These are phyloP conservation scores for Lithosia quadra DNA, from an alignment of 2,888 invertebrate genomes.

Conservation along the genomic window DNA sequence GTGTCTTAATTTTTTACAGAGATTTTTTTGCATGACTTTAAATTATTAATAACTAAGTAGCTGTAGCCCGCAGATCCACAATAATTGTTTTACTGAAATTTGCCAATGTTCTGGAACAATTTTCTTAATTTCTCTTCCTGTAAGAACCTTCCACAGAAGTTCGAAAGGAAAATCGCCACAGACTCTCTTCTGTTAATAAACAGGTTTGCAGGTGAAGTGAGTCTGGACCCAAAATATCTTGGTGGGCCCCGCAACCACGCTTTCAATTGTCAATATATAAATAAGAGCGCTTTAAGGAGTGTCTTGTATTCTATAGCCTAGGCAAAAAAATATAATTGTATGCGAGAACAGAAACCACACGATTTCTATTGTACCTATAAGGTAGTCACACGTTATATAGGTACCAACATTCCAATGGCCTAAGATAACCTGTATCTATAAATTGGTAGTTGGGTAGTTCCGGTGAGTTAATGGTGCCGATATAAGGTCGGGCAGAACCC, in stretches of 20 bases:
- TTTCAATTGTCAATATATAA: too few relatives aligned
- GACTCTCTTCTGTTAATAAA: too few relatives aligned
- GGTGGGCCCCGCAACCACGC: too few relatives aligned
- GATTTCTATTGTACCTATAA: too few relatives aligned
- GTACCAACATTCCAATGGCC: background rate
- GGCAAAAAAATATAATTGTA: background rate
- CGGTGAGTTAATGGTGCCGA: constrained; percentile 68
- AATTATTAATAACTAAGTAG: background rate
- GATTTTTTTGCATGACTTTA: background rate
- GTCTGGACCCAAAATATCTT: too few relatives aligned
- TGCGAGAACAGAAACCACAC: background rate
- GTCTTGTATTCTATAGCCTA: too few relatives aligned
- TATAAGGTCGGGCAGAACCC: constrained; percentile 70
- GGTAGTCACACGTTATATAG: background rate
- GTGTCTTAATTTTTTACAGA: constrained; percentile 27
- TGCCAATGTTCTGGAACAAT: too few relatives aligned
- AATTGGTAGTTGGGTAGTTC: constrained; percentile 49
- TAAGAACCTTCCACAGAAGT: background rate
- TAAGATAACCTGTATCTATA: constrained; percentile 60
- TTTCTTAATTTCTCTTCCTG: too few relatives aligned
- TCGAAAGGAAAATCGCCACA: too few relatives aligned
- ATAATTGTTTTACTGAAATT: background rate
- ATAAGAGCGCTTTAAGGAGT: too few relatives aligned
- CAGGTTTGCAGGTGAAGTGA: too few relatives aligned
- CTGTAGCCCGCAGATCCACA: background rate